A percentile compares a stretch with the other conserved stretches of the same genome.
Conservation (phyloP, 2,888 invertebrate species). For the Deilephila porcellus region DNA sequence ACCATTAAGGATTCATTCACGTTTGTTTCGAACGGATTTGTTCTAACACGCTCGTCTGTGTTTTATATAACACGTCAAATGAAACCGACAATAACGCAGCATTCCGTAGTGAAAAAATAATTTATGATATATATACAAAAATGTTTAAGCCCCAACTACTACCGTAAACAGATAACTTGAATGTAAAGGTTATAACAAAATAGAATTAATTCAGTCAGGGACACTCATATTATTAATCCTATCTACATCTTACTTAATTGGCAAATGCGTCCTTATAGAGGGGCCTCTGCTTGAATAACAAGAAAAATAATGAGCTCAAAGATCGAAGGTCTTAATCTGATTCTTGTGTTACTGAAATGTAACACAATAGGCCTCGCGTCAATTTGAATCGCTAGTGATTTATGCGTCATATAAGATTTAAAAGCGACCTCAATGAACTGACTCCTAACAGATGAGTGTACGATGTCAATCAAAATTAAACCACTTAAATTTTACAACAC, state of each 20-base stretch:
- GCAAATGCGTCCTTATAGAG: background rate
- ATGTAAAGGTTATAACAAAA: too few species aligned
- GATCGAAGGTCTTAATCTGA: constrained; percentile 1
- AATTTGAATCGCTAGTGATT: constrained; percentile 21
- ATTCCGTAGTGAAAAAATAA: background rate
- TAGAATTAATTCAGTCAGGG: too few species aligned
- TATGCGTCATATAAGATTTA: constrained; percentile 16
- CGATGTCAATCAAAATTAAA: constrained; percentile 25
- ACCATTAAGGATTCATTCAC: constrained; percentile 56
- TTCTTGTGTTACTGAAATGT: constrained; percentile 8
- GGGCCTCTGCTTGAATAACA: background rate
- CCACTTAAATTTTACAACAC: constrained; percentile 9
- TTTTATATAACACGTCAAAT: constrained; percentile 15
- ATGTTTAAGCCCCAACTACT: background rate
- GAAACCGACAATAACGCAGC: background rate
- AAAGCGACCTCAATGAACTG: constrained; percentile 17
- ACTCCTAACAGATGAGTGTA: constrained; percentile 21
- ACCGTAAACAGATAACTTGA: too few species aligned
- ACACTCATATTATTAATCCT: too few species aligned
- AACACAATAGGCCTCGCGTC: constrained; percentile 18
- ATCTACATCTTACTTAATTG: too few species aligned
- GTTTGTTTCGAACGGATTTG: constrained; percentile 19
- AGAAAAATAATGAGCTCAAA: constrained; percentile 2
- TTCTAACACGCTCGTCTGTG: constrained; percentile 15
- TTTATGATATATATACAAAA: background rate